Conservation (phyloP, 92 coral and sea anemone species). For the Siderastrea siderea region DNA sequence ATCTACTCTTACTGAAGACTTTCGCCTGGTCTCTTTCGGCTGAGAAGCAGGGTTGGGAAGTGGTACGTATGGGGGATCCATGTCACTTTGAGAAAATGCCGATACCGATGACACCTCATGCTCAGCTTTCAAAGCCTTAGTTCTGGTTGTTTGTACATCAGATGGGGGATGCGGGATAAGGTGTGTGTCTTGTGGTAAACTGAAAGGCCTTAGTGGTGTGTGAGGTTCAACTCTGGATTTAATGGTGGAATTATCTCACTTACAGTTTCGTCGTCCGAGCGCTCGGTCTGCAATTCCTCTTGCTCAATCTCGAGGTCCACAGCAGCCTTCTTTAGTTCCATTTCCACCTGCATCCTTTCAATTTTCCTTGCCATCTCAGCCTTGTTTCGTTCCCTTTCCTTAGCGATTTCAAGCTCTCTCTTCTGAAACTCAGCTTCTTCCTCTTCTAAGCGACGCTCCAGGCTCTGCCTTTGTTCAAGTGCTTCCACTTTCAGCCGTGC, state of each 20-base stretch:
- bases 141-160: too few species aligned
- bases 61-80: not conserved
- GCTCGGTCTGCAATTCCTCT: conserved; percentile 6
- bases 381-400: conserved; percentile 12
- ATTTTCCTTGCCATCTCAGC: conserved; percentile 19
- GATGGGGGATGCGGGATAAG: too few species aligned
- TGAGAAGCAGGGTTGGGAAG: conserved; percentile 1
- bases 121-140: not conserved
- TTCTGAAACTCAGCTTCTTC: conserved; percentile 36
- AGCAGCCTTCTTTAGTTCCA: not conserved
- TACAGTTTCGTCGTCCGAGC: not conserved
- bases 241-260: not conserved
- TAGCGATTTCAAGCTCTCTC: conserved; percentile 19
- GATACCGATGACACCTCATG: conserved; percentile 23
- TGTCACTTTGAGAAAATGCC: not conserved
- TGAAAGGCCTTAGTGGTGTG: not conserved
- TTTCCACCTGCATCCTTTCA: conserved; percentile 24
- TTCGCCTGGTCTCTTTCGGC: not conserved
- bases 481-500: conserved; percentile 65
- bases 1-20: conserved; percentile 1
- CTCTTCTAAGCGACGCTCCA: conserved; percentile 56
- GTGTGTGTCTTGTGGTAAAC: not conserved
- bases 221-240: not conserved
- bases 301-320: conserved; percentile 24
- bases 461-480: conserved; percentile 56